Conservation (phyloP, 35 echinoderm and acorn worm genomes). For the Apostichopus japonicus region DNA sequence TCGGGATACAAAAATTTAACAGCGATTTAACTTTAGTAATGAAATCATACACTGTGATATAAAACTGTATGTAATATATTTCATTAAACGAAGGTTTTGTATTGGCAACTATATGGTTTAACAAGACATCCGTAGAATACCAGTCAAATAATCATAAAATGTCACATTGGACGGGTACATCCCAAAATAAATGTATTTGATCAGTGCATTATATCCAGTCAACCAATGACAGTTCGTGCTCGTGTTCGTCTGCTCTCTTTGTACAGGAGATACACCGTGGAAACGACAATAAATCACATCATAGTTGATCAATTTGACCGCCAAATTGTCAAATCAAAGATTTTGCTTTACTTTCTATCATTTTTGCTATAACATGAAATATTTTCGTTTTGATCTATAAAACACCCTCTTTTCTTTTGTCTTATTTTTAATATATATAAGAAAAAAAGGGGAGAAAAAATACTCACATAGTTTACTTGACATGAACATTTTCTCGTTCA, state of each 20-base stretch:
- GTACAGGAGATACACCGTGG: neutral
- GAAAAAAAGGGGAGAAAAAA: neutral
- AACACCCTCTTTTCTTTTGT: neutral
- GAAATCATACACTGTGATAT: too few relatives aligned
- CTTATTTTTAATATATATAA: neutral
- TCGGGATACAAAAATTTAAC: too few relatives aligned
- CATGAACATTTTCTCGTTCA: slow-evolving; percentile 11
- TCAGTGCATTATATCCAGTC: too few relatives aligned
- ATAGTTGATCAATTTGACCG: neutral
- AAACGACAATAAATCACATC: neutral
- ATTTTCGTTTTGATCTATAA: neutral
- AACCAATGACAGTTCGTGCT: neutral
- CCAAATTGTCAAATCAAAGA: slow-evolving; percentile 19
- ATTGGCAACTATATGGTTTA: too few relatives aligned
- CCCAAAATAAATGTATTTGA: too few relatives aligned
- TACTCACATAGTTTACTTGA: slow-evolving; percentile 17
- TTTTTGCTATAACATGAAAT: neutral
- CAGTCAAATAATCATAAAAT: too few relatives aligned
- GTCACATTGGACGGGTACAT: too few relatives aligned
- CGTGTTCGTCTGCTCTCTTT: neutral
- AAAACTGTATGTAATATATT: too few relatives aligned
- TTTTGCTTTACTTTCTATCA: neutral
- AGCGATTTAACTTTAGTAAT: too few relatives aligned
- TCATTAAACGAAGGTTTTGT: too few relatives aligned
- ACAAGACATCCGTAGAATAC: too few relatives aligned